These are phyloP conservation scores for Sebastes schlegelii DNA, from an alignment of 2,113 vertebrate species.

Conservation along the genomic window DNA sequence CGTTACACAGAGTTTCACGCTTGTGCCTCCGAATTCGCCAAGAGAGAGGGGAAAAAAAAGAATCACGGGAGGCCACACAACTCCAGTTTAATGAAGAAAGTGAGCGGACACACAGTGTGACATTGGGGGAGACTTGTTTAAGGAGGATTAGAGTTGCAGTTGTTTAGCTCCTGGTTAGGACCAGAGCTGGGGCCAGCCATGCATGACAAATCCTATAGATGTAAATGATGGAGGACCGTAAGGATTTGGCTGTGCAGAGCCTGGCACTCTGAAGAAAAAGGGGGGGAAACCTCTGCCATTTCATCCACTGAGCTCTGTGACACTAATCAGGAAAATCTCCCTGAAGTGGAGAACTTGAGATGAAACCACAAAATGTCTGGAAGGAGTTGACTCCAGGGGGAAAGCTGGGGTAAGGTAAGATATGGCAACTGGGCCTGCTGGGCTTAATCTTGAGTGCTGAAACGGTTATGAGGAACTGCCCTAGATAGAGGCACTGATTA, in stretches of 20 bases:
- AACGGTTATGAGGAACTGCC: slow-evolving; percentile 48
- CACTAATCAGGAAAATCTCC: slow-evolving; percentile 77
- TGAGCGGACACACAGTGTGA: slow-evolving; percentile 69
- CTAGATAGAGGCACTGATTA: slow-evolving; percentile 65
- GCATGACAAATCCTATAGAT: slow-evolving; percentile 69
- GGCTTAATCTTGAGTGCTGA: slow-evolving; percentile 57
- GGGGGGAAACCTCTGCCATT: slow-evolving; percentile 31
- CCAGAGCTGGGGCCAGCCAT: slow-evolving; percentile 36
- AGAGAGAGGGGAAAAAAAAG: slow-evolving; percentile 23
- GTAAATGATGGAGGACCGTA: slow-evolving; percentile 53
- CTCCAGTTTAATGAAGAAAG: slow-evolving; percentile 61
- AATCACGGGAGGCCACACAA: slow-evolving; percentile 34
- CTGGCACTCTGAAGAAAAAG: slow-evolving; percentile 20
- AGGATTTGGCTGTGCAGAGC: slow-evolving; percentile 36
- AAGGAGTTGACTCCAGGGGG: slow-evolving; percentile 55
- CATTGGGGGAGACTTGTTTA: slow-evolving; percentile 66
- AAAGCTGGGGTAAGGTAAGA: slow-evolving; percentile 59
- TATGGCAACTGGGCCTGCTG: slow-evolving; percentile 39
- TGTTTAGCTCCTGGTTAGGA: slow-evolving; percentile 61
- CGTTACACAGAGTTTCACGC: slow-evolving; percentile 64
- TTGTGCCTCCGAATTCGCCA: slow-evolving; percentile 51
- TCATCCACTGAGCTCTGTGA: slow-evolving; percentile 61
- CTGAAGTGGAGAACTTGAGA: slow-evolving; percentile 72
- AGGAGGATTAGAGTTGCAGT: slow-evolving; percentile 73
- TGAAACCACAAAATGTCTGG: slow-evolving; percentile 70